phyloP scores from a whole-genome alignment of 1,140 invertebrate species.

The Diorhabda elongata region DNA sequence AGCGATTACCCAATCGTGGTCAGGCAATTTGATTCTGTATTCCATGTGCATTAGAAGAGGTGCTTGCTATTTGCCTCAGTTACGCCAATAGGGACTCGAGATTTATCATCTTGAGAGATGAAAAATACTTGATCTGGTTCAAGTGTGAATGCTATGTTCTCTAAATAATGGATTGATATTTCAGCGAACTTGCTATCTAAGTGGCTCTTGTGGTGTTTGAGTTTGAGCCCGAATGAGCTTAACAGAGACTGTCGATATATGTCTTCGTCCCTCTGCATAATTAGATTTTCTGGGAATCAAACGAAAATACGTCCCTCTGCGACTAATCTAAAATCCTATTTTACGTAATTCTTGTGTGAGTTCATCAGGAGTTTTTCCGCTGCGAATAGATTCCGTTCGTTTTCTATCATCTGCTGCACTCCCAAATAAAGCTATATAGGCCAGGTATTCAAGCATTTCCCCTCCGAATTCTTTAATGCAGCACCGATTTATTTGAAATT shows the following conservation, averaged over 20 bases:
- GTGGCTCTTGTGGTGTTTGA: conserved; percentile 36
- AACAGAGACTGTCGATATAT: conserved; percentile 32
- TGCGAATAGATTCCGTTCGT: conserved; percentile 20
- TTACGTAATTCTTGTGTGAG: conserved; percentile 36
- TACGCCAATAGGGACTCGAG: neutral
- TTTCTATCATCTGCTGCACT: conserved; percentile 40
- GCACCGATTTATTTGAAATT: too few species aligned
- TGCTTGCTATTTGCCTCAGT: too few species aligned
- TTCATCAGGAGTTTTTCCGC: conserved; percentile 18
- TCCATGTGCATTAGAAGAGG: too few species aligned
- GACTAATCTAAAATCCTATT: conserved; percentile 40
- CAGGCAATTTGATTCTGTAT: too few species aligned
- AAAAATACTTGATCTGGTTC: conserved; percentile 31
- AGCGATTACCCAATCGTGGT: too few species aligned
- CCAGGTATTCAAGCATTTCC: too few species aligned
- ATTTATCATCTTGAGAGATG: conserved; percentile 37
- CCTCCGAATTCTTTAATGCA: too few species aligned
- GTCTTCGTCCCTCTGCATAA: conserved; percentile 17
- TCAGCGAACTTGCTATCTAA: conserved; percentile 32
- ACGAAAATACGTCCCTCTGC: conserved; percentile 35
- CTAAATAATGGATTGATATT: conserved; percentile 33
- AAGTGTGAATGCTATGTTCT: conserved; percentile 30
- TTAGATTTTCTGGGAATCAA: conserved; percentile 30
- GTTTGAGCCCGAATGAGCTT: conserved; percentile 35
- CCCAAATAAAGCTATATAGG: conserved; percentile 34